Evolutionary conservation across 2,797 vertebrate species (phyloP).

Genomic region (Anabacerthia variegaticeps): DNA sequence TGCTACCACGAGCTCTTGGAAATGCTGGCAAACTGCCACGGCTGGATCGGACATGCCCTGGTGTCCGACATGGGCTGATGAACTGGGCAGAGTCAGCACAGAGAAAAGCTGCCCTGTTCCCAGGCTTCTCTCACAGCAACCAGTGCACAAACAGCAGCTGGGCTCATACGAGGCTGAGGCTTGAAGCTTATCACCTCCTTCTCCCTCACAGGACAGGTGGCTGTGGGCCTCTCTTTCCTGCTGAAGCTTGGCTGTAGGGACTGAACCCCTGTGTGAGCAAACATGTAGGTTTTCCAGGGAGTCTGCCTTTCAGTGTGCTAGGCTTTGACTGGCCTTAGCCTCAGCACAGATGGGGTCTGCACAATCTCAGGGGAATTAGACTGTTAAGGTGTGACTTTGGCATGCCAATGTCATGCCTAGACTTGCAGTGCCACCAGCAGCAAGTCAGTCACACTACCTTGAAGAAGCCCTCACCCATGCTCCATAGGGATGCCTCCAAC

Average conservation of each 20-base stretch:
- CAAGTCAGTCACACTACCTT: neutral
- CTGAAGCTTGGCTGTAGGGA: neutral
- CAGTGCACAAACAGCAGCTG: neutral
- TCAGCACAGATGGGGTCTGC: neutral
- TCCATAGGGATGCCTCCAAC: neutral
- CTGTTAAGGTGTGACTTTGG: neutral
- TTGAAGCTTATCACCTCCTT: neutral
- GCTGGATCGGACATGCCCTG: rapidly evolving
- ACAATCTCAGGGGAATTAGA: neutral
- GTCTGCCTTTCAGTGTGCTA: neutral
- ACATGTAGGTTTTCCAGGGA: rapidly evolving
- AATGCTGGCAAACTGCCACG: neutral
- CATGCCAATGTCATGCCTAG: neutral
- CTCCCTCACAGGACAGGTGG: neutral
- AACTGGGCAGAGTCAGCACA: neutral
- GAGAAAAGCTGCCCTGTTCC: neutral
- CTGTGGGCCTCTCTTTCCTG: neutral
- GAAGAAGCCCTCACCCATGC: neutral
- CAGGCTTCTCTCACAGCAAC: neutral
- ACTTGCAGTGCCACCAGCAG: neutral
- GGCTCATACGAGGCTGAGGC: neutral
- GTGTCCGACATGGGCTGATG: neutral
- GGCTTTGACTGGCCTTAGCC: neutral
- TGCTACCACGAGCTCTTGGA: rapidly evolving
- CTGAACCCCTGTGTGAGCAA: rapidly evolving